Percentiles rank a stretch among this genome's conserved stretches.
Evolutionary conservation across 2,113 vertebrate genomes (phyloP).

Genomic region (Dasyornis broadbenti): DNA sequence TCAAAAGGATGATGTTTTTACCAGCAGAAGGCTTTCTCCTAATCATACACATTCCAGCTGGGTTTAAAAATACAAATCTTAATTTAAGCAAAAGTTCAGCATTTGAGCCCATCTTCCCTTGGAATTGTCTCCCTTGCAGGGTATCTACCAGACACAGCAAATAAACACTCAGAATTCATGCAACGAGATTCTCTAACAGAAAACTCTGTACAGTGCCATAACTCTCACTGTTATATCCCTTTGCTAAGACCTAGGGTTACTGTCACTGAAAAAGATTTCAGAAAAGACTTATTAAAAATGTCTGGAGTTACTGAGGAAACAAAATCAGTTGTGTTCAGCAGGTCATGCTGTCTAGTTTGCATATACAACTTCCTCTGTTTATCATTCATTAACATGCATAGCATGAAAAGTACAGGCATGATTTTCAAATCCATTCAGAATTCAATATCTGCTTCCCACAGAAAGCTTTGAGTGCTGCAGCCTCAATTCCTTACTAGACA

Average conservation of each 20-base stretch:
- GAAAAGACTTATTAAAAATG: not conserved
- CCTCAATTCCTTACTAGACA: not conserved
- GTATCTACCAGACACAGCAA: not conserved
- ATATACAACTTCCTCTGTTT: not conserved
- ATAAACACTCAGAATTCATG: not conserved
- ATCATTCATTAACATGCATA: not conserved
- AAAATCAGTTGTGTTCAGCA: not conserved
- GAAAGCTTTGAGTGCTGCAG: not conserved
- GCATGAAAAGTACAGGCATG: not conserved
- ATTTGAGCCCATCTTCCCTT: not conserved
- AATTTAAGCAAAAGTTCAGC: not conserved
- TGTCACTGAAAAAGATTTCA: not conserved
- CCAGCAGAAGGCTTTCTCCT: not conserved
- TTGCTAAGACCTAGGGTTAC: not conserved
- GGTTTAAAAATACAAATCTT: not conserved
- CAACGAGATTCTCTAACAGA: not conserved
- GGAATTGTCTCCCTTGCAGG: not conserved
- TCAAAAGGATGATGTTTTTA: not conserved
- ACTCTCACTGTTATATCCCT: not conserved
- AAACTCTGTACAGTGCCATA: accelerated
- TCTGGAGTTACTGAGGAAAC: not conserved
- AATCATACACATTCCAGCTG: not conserved
- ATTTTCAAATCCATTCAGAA: not conserved
- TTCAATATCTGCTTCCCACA: not conserved
- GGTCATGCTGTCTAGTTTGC: not conserved